phyloP scores from a whole-genome alignment of 2,797 vertebrate genomes.

The Clarias platycephalus region DNA sequence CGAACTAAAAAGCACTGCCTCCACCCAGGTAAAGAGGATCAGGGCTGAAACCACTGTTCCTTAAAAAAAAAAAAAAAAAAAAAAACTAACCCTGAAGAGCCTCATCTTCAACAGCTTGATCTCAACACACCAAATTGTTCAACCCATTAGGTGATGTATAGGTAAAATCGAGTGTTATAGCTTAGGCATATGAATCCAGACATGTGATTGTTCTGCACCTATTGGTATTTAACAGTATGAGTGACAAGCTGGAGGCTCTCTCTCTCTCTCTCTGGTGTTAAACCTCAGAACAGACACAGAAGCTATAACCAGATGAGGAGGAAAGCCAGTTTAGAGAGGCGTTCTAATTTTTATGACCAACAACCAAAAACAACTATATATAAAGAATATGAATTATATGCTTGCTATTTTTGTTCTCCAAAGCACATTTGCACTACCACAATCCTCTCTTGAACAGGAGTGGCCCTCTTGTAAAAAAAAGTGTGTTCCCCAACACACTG shows the following conservation, averaged over 20 bases:
- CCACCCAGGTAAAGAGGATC: conserved; percentile 1
- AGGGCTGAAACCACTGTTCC: not conserved
- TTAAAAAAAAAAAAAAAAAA: not conserved
- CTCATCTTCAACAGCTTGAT: not conserved
- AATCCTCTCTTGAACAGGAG: conserved; percentile 31
- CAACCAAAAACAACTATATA: conserved; percentile 17
- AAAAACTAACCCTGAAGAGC: not conserved
- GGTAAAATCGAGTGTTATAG: not conserved
- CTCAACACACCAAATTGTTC: not conserved
- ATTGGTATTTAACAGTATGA: not conserved
- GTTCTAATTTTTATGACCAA: conserved; percentile 10
- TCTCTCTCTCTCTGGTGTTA: not conserved
- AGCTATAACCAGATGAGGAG: not conserved
- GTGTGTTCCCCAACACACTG: not conserved
- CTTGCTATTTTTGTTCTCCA: conserved; percentile 33
- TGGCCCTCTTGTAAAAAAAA: not conserved
- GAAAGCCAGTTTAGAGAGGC: not conserved
- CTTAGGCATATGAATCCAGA: not conserved
- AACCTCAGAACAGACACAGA: not conserved
- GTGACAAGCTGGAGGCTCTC: not conserved
- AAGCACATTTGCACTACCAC: conserved; percentile 62
- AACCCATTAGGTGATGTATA: not conserved
- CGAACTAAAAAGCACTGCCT: conserved; percentile 29
- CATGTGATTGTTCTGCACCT: not conserved
- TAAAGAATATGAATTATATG: not conserved